Evolutionary conservation across 2,113 vertebrate genomes (phyloP), one percentile per base, ranked within the genome.

Genomic region (Epinephelus fuscoguttatus): DNA sequence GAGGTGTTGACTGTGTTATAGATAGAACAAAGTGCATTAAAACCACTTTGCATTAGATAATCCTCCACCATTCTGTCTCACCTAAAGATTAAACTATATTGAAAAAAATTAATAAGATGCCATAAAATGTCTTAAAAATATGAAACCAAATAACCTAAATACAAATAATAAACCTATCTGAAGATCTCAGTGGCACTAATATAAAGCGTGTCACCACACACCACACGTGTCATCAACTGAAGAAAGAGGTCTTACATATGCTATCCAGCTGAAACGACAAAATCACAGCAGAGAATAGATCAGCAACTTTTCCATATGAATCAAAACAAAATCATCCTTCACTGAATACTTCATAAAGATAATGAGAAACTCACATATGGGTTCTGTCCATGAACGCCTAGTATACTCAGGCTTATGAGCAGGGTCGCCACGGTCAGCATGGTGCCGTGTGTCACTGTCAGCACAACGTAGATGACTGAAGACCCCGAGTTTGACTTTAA

Each of bases 381-480:
- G 2, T 53, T 3, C 3, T 30, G 1, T 53, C 72, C 81, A 1
- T 63, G 56, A 9, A 57, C 77, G 13, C 49, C 7, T 0, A 77
- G 40, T 1, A 57, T 21, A 9, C 49, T 52, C 53, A 87, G 49
- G 49, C 73, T 23, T 3, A 80, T 9, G 56, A 87, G 14, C 25
- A 84, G 57, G 25, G 6, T 3, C n/a, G 53, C 67, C 40, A 40
- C 81, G n/a, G 62, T 8, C 67, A 77, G 4, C 81, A 87, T 87
- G 81, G 50, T 80, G 30, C 66, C 14, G 80, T 59, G 50, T 52
- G 7, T 2, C 12, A 61, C 2, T 68, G 19, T 30, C 63, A 18
- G n/a, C 64, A 17, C 63, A 21, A 0, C 18, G 19, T 18, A 19
- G 12, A 23, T 10, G 19, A 21, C 42, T 37, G 10, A 53, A 53